Evolutionary conservation across 2,797 vertebrate genomes (phyloP), one percentile per base, ranked within the genome.

Genomic region (Taenioides sp.): DNA sequence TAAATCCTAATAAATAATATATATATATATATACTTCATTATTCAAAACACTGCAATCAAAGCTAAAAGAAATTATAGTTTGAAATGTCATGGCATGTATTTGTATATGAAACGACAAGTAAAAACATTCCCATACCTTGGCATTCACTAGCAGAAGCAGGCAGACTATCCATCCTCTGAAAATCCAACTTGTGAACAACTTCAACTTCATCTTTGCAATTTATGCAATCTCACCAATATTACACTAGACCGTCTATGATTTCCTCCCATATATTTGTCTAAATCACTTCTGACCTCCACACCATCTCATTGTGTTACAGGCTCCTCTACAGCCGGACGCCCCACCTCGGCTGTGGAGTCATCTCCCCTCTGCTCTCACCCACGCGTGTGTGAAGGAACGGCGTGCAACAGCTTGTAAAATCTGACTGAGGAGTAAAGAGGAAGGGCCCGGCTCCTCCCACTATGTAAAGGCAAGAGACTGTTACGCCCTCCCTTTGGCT

Each of bases 141-240:
- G 89, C 83, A 85, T 85, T 92, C 71, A 92, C 75, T 49, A 64
- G 68, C 78, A 93, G 37, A 5, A 94, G 71, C 61, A 82, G 76
- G 27, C 86, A 90, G 11, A 81, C 80, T 84, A 94, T 92, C 93
- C 93, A 94, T 67, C 90, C 92, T 62, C 81, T 92, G 88, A 92
- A 93, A 78, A 94, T 94, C 94, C 93, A 94, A 69, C 75, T 84
- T 62, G 90, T 83, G 50, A 92, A 84, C 34, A 92, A 87, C 55
- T 80, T 85, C 58, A 84, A 66, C 73, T 91, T 87, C 93, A 94
- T 94, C 71, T 84, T 85, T 87, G 72, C 80, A 47, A 79, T 12
- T 67, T 77, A 22, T 54, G 28, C 49, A 37, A 18, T n/a, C 50
- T 9, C 11, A 59, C 62, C 17, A 43, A 25, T 16, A 47, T 2